Evolutionary conservation across 2,113 vertebrate species (phyloP).

Genomic region (Sinocyclocheilus grahami): DNA sequence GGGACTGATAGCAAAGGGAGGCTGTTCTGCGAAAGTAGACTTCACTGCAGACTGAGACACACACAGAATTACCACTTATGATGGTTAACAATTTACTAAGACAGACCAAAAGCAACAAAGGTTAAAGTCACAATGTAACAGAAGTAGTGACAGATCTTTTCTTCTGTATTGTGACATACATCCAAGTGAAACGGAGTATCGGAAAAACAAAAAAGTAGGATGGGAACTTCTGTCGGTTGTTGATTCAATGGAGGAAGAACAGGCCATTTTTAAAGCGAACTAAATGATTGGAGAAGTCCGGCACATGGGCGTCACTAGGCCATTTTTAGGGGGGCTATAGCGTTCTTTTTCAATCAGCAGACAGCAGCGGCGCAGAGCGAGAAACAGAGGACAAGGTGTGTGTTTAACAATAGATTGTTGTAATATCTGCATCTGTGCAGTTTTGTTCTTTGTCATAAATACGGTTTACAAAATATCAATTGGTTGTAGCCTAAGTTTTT

Average conservation of each 20-base stretch:
- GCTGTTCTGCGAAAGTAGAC: slow-evolving; percentile 76
- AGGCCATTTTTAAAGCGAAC: background rate
- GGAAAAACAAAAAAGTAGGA: background rate
- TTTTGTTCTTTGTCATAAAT: too few relatives aligned
- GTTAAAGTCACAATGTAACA: background rate
- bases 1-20: slow-evolving; percentile 85
- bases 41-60: slow-evolving; percentile 71
- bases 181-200: background rate
- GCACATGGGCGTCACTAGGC: too few relatives aligned
- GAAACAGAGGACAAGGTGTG: too few relatives aligned
- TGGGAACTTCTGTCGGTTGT: too few relatives aligned
- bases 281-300: background rate
- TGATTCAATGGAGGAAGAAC: background rate
- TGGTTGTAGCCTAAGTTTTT: too few relatives aligned
- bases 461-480: too few relatives aligned
- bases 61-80: background rate
- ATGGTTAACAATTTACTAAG: background rate
- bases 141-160: background rate
- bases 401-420: too few relatives aligned
- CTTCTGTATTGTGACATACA: background rate
- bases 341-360: too few relatives aligned
- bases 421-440: too few relatives aligned
- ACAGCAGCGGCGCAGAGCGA: too few relatives aligned
- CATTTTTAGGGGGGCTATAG: too few relatives aligned
- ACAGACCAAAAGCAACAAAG: background rate